Evolutionary conservation across 1,140 invertebrate genomes (phyloP), one percentile per base, ranked within the genome.

Genomic region (Charaxes varanes): DNA sequence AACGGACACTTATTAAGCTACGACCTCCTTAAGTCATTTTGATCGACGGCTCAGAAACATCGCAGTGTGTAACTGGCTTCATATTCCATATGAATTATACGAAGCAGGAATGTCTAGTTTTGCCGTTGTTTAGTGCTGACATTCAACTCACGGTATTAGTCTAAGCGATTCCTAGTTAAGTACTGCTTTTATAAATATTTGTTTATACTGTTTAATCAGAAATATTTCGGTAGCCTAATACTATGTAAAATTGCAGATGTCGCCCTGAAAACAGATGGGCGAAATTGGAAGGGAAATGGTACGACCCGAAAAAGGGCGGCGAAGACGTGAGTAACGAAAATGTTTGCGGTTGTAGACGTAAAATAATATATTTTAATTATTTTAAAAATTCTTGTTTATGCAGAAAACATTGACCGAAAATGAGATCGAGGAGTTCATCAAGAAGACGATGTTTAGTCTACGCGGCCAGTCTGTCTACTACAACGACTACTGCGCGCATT

Each of bases 401-500:
- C 32, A 79, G 72, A 74, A 66, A 68, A 51, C 53, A 31, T 74
- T 65, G 72, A 63, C 67, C 0, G 73, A 81, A 2, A 66, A 78
- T 13, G 77, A 79, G 41, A 65, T 79, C 5, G 46, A 73, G 4
- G 27, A 42, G 7, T 81, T 81, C 38, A 79, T 81, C 17, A 74
- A 68, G 41, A 22, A 32, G 0, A 79, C 77, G 0, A 81, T 76
- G 77, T 61, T 49, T 31, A 62, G 68, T 14, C 33, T 79, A 0
- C 70, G 77, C 5, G 74, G 77, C 4, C 74, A 73, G 50, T 81
- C 77, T 8, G 70, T 63, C 0, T 81, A 79, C 41, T 73, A 62
- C 45, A 81, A 81, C 34, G 62, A 67, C 6, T 79, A 62, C 52
- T 79, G 77, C 23, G 59, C 69, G 0, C 64, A 78, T 41, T 48